Evolutionary conservation across 1,140 invertebrate genomes (phyloP), one percentile per base, ranked within the genome.

Genomic region (Ladona fulva): DNA sequence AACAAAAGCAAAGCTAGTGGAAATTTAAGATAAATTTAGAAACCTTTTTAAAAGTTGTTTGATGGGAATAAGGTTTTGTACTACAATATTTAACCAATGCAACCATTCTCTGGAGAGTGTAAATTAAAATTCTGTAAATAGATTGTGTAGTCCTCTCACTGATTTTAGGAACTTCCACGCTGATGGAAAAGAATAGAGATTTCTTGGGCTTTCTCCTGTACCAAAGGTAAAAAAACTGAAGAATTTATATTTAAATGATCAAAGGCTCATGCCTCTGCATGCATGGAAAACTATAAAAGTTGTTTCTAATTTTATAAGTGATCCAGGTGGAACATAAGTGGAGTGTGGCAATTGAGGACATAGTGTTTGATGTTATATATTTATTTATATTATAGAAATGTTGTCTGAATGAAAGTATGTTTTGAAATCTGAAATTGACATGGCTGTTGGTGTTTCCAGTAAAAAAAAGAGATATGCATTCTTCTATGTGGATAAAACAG

Each of bases 331-430:
- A 66, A 52, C 5, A 16, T 66, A 66, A 22, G n/a, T 66, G 52
- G 14, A 6, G 3, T 66, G 52, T 66, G 52, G 14, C 3, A 66
- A 6, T 66, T 16, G 52, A 22, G 14, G 52, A 66, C 52, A 66
- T 66, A 66, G 52, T 22, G n/a, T 19, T 66, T 66, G 52, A 66
- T 66, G 52, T 66, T 66, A 66, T 66, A 66, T 66, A 66, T 66
- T 66, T 66, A 66, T 66, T 66, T 66, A 66, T 66, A 66, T 66
- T 66, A 66, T 66, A 66, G 52, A 66, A 66, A 66, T 66, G 52
- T 66, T 66, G 52, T 66, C 29, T 37, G 29, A 66, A 66, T 66
- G 52, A 66, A 19, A 66, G 52, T 66, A 66, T 22, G n/a, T 66
- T 66, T 66, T 66, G 52, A 66, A 16, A 37, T 37, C 29, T 37